Evolutionary conservation across 2,113 vertebrate genomes (phyloP), one percentile per base, ranked within the genome.

Genomic region (Nothobranchius kuhntae): DNA sequence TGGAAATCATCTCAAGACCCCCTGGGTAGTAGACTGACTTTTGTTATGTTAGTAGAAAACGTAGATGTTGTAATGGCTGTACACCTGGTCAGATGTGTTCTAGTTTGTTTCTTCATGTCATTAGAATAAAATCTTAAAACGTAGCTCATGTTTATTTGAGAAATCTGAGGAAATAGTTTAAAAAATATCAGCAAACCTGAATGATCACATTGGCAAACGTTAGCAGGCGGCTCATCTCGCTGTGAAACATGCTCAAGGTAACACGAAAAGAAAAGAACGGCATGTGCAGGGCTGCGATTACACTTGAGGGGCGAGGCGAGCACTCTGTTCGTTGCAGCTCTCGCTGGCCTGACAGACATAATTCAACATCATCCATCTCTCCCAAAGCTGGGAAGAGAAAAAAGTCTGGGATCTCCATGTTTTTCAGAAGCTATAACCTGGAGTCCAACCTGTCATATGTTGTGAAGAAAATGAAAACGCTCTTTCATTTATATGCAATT

Each of bases 281-380:
- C 67, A 67, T 61, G 64, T 60, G 68, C 58, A 10, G 63, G 17
- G 61, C 72, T 56, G 17, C 78, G 72, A 84, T 82, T 75, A 66
- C 60, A 71, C 64, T 59, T 71, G 3, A 24, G 69, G 63, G 66
- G 52, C 3, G 21, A 64, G 13, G 24, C 3, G 6, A 26, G 59
- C 36, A 35, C 2, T 17, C 44, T 45, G 44, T 11, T 45, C 11
- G 44, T 10, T 11, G 44, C 44, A 45, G 44, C 56, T 68, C 55
- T 77, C 53, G 17, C 0, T 42, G 52, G 53, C 12, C 72, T 61
- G 54, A 55, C 36, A 46, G 46, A 15, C 24, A 62, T 26, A 68
- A 71, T 52, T 71, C 47, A 63, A 60, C 17, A 21, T 9, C 0
- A 26, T 38, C n/a, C 4, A 58, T 35, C 40, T 62, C 40, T 80